Base-by-base conservation (phyloP, 1,140 invertebrate genomes). In the Wiebesia pumilae region DNA sequence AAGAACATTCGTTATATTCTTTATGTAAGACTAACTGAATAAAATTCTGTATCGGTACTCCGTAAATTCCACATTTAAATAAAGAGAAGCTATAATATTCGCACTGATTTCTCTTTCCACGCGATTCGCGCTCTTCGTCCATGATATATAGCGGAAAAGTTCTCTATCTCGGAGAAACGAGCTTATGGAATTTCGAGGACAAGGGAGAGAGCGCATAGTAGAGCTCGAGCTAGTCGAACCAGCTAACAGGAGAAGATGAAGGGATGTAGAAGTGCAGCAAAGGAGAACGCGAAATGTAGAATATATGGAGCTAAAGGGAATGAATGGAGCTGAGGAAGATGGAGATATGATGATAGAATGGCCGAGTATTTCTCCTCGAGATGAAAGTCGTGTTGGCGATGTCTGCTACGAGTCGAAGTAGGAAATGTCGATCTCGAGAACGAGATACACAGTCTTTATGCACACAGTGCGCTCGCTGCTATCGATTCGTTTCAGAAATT, bases 181-280 rank as follows among this genome's bases (percentile, higher is more conserved):
- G n/a, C 73, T 77, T 77, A 65, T 40, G 51, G 54, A 81, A 73
- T 81, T 82, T 82, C 35, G 38, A 51, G n/a, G 77, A 33, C 43
- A n/a, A 16, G n/a, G 40, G 51, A 16, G 47, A 78, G n/a, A 19
- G 51, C 3, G 43, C 35, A 54, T 69, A 80, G 71, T 43, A 51
- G 84, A 54, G 54, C 14, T 33, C 33, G 79, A 80, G 75, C 78
- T 81, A 85, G 84, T 81, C 78, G 78, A 81, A 85, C 78, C 73
- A 85, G 51, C 62, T 33, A 51, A 21, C 62, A 27, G 33, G 65
- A 47, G 79, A 86, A 86, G 80, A 86, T 86, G 85, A 86, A 86
- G 85, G 82, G 40, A 79, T 82, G 71, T 40, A 82, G 79, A 85
- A 87, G 86, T 87, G 81, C 81, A 87, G 86, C 81, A 80, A 83